These are phyloP conservation scores for Corythoichthys haematopterus DNA, from an alignment of 2,113 vertebrate genomes.

Conservation along the genomic window DNA sequence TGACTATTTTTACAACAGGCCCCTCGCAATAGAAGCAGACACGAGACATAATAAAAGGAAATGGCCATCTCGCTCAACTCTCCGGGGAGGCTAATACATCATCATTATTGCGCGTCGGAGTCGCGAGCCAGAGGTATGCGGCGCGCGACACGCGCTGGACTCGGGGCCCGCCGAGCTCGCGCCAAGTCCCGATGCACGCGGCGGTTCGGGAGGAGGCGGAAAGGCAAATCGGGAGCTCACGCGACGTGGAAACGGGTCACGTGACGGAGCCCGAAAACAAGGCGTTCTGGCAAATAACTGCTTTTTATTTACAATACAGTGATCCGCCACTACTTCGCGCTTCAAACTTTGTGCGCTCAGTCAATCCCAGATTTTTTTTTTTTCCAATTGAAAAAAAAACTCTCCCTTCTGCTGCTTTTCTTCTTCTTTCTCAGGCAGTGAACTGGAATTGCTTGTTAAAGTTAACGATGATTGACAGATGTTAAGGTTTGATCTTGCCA, in stretches of 20 bases:
- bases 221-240: conserved; percentile 13
- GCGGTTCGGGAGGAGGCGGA: conserved; percentile 11
- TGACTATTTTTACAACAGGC: conserved; percentile 70
- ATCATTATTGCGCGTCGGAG: conserved; percentile 30
- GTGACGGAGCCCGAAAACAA: not conserved
- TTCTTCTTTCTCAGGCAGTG: no score
- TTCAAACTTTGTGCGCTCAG: no score
- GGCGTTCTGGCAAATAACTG: not conserved
- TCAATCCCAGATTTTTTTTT: no score
- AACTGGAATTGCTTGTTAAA: no score
- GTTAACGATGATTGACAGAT: no score
- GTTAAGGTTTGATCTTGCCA: no score
- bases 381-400: no score
- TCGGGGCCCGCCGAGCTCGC: not conserved
- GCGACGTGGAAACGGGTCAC: not conserved
- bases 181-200: conserved; percentile 1
- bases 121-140: conserved; percentile 52
- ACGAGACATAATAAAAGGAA: conserved; percentile 73
- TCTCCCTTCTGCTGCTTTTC: no score
- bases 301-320: no score
- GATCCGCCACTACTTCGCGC: no score
- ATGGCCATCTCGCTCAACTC: conserved; percentile 63
- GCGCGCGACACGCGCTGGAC: conserved; percentile 16
- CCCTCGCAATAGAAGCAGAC: conserved; percentile 66
- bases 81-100: conserved; percentile 64